Conservation (phyloP, 2,113 vertebrate species). For the Labeo catla region DNA sequence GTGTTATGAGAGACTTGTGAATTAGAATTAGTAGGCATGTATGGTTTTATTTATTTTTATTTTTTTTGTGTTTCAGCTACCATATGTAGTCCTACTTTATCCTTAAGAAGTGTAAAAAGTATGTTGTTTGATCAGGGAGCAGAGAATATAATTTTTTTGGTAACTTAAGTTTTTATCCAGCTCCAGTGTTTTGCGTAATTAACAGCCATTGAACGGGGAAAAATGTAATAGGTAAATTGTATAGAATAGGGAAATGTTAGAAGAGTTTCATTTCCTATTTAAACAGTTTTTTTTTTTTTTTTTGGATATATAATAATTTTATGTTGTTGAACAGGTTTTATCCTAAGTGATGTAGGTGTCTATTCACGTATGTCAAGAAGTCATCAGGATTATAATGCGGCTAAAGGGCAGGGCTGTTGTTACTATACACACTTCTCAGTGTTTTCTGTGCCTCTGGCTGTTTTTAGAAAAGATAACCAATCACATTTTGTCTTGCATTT, state of each 20-base stretch:
- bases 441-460: background rate
- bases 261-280: background rate
- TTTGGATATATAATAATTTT: background rate
- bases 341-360: background rate
- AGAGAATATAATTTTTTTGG: background rate
- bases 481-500: background rate
- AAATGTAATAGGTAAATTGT: background rate
- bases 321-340: conserved; percentile 31
- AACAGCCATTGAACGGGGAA: background rate
- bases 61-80: background rate
- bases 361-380: background rate
- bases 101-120: background rate
- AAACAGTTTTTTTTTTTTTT: too few relatives aligned
- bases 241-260: background rate
- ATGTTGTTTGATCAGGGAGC: too few relatives aligned
- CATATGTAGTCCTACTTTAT: background rate
- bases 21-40: background rate
- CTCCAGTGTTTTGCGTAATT: background rate
- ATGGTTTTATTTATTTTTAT: background rate
- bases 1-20: background rate
- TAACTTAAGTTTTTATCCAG: background rate
- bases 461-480: background rate
- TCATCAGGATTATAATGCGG: conserved; percentile 22
- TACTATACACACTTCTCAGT: conserved; percentile 2
- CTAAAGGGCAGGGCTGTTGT: conserved; percentile 14